Evolutionary conservation across 2,888 invertebrate species (phyloP).

Genomic region (Polydrusus cervinus): DNA sequence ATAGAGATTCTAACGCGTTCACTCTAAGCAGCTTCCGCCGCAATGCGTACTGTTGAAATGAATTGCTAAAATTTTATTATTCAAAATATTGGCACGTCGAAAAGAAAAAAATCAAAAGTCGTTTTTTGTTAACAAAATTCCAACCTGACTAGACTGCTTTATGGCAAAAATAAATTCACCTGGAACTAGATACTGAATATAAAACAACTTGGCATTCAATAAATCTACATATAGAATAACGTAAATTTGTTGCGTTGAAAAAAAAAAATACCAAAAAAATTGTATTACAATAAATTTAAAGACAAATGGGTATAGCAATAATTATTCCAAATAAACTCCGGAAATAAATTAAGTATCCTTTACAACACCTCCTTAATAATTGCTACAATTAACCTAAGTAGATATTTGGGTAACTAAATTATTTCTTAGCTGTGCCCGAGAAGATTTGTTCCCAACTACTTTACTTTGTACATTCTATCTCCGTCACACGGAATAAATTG

Average conservation of each 20-base stretch:
- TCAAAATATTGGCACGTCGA: slow-evolving; percentile 15
- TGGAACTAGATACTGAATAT: too few species aligned
- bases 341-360: slow-evolving; percentile 11
- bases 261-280: too few species aligned
- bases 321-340: background rate
- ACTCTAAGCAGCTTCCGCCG: slow-evolving; percentile 36
- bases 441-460: slow-evolving; percentile 38
- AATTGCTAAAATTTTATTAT: slow-evolving; percentile 17
- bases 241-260: too few species aligned
- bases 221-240: too few species aligned
- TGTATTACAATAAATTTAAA: too few species aligned
- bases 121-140: background rate
- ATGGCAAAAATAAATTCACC: background rate
- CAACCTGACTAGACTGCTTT: background rate
- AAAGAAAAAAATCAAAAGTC: slow-evolving; percentile 8
- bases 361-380: slow-evolving; percentile 20
- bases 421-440: slow-evolving; percentile 27
- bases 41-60: slow-evolving; percentile 35
- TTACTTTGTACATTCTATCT: slow-evolving; percentile 36
- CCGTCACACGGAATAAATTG: slow-evolving; percentile 32
- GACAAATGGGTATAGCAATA: background rate
- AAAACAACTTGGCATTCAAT: too few species aligned
- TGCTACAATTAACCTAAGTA: slow-evolving; percentile 31
- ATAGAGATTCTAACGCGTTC: slow-evolving; percentile 22
- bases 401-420: slow-evolving; percentile 32